Base-by-base conservation (phyloP, 2,797 vertebrate genomes). In the Phyllotis vaccarum region DNA sequence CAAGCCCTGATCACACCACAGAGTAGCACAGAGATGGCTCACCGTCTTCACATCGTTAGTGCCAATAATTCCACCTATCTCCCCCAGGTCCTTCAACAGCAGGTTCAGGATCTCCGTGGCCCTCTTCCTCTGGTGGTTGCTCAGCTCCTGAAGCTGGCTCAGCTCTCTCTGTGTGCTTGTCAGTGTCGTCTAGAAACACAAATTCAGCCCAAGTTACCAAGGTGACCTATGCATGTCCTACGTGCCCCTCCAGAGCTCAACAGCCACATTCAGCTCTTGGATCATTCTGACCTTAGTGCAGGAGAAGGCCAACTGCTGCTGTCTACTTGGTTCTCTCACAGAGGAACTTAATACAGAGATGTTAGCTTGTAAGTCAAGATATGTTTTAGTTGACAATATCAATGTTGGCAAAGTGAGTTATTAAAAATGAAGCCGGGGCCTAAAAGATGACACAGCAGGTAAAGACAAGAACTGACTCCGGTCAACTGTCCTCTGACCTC, bases 21-120 rank as follows among this genome's bases (percentile, higher is more conserved):
- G 7, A 5, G 29, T 12, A 37, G 49, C n/a, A 16, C 0, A 31
- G 1, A 87, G 14, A 60, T 19, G 66, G 88, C 96, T 98, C 98
- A 99, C 99, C 0, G 99, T 99, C 98, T 99, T 99, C 81, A 99
- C 99, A 6, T 99, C 99, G 0, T 99, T 99, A 95, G 99, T 99
- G 12, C 99, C 99, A 3, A 99, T 99, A 90, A 99, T 98, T 1
- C 98, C 98, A 17, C 99, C 99, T 0, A 99, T 99, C 98, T 99
- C 99, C 2, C 98, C 98, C 95, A 99, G 98, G 88, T 99, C 99
- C 97, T 99, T 99, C 37, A 99, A 98, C 93, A 99, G 98, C 97
- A 99, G 98, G 90, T 98, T 98, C 83, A 99, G 97, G 96, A 99
- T 99, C 97, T 99, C 99, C 0, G 99, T 98, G 0, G 99, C 99